These are phyloP conservation scores for Picus viridis DNA, from an alignment of 2,797 vertebrate genomes.

Conservation along the genomic window DNA sequence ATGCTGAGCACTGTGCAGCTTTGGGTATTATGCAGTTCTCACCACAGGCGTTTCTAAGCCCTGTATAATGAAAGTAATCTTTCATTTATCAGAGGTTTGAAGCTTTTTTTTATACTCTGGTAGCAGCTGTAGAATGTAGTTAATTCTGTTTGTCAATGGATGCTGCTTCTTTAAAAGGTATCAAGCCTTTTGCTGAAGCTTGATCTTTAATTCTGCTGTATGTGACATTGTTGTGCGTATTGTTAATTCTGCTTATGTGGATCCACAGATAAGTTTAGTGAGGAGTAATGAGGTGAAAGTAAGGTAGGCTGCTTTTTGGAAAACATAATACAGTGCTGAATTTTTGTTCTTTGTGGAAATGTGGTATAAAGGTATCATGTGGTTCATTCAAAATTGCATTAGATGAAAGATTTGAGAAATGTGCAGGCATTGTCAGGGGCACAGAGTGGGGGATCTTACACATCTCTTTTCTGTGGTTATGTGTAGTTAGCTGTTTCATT, in stretches of 20 bases:
- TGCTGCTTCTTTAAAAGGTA: not conserved
- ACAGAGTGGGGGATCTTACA: not conserved
- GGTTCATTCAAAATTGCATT: slow-evolving; percentile 17
- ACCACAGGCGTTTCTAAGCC: not conserved
- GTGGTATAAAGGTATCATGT: not conserved
- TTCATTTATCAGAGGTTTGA: not conserved
- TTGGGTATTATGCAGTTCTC: not conserved
- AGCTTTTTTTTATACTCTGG: not conserved
- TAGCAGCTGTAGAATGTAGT: not conserved
- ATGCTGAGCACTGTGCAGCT: not conserved
- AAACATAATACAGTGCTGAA: not conserved
- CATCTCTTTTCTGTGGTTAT: not conserved
- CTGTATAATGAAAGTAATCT: not conserved
- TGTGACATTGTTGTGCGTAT: not conserved
- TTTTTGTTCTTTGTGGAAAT: slow-evolving; percentile 18
- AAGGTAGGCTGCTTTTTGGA: not conserved
- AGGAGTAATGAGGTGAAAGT: not conserved
- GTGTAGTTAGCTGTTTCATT: not conserved
- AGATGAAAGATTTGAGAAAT: slow-evolving; percentile 4
- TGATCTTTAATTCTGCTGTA: not conserved
- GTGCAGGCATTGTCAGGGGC: not conserved
- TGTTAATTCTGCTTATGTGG: slow-evolving; percentile 14
- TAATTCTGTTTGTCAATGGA: not conserved
- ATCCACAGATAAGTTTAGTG: not conserved
- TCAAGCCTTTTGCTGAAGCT: not conserved